These are phyloP conservation scores for Barbus barbus DNA, from an alignment of 2,113 vertebrate species.

Conservation along the genomic window DNA sequence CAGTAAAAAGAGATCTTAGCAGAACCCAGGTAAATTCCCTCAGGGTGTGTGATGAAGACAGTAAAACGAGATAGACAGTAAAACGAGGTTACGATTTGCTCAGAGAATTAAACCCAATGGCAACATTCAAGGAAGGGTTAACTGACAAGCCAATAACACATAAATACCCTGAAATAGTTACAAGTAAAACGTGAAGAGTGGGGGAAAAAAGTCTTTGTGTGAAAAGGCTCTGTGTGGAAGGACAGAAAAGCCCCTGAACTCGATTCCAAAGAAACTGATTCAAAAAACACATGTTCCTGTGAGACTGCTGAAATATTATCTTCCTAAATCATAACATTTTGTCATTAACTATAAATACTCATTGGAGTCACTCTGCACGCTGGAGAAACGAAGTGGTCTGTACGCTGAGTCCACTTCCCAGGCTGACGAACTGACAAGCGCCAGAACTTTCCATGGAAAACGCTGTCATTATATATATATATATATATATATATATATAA, in stretches of 20 bases:
- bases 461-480: slow-evolving; percentile 64
- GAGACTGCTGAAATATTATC: slow-evolving; percentile 78
- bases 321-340: slow-evolving; percentile 76
- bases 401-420: slow-evolving; percentile 63
- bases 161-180: slow-evolving; percentile 54
- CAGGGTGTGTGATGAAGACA: slow-evolving; percentile 47
- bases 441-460: slow-evolving; percentile 78
- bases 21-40: slow-evolving; percentile 58
- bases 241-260: slow-evolving; percentile 69
- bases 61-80: slow-evolving; percentile 23
- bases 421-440: slow-evolving; percentile 69
- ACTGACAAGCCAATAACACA: slow-evolving; percentile 51
- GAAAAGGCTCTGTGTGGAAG: slow-evolving; percentile 60
- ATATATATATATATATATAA: slow-evolving; percentile 67
- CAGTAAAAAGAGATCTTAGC: slow-evolving; percentile 47
- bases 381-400: slow-evolving; percentile 66
- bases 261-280: slow-evolving; percentile 67
- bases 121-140: slow-evolving; percentile 58
- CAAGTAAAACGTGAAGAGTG: slow-evolving; percentile 36
- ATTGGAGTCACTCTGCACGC: slow-evolving; percentile 68
- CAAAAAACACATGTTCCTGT: slow-evolving; percentile 73
- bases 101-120: slow-evolving; percentile 41
- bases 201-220: slow-evolving; percentile 55
- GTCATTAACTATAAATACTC: slow-evolving; percentile 77
- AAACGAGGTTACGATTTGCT: slow-evolving; percentile 24